Base-by-base conservation (phyloP, 1,140 invertebrate species). In the Euura saliciscinereae region DNA sequence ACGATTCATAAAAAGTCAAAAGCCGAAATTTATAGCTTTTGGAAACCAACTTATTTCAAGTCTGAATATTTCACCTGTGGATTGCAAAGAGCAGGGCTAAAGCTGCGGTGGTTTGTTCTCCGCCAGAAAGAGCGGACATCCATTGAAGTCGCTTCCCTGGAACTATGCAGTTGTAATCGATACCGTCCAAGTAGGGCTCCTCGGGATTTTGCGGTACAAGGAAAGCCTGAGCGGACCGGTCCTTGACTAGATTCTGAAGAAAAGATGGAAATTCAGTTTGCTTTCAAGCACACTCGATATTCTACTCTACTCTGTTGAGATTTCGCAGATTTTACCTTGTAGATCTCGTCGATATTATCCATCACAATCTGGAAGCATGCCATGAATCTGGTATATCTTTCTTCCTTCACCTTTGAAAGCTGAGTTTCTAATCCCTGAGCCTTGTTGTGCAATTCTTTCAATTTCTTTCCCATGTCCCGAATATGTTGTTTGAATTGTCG, bases 91-190 rank as follows among this genome's bases (percentile, higher is more conserved):
- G 89, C 11, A 99, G 88, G 44, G 98, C 98, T 59, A 99, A 89
- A 43, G 98, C 98, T 66, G 98, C 98, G 6, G 99, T 96, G 3
- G 98, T 99, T 88, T 99, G 99, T 88, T 99, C 98, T 75, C 98
- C 98, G 79, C 98, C 98, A 84, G 96, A 98, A 66, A 99, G 90
- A 90, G 99, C 99, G 77, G 97, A 98, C 98, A 99, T 99, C 11
- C 98, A 97, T 84, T 97, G 96, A 87, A 99, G 99, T 73, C 97
- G 90, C 90, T 99, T 99, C 43, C 98, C 98, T 43, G 98, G 98
- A 69, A 98, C 98, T 65, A 99, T 97, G 89, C 98, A 99, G 90
- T 99, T 99, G 87, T 99, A 99, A 87, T 97, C 98, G 71, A 99
- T 96, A 68, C 95, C 98, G 90, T 99, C 98, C 75, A 99, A 88